Evolutionary conservation across 2,888 invertebrate genomes (phyloP), one percentile per base, ranked within the genome.

Genomic region (Bembecia ichneumoniformis): DNA sequence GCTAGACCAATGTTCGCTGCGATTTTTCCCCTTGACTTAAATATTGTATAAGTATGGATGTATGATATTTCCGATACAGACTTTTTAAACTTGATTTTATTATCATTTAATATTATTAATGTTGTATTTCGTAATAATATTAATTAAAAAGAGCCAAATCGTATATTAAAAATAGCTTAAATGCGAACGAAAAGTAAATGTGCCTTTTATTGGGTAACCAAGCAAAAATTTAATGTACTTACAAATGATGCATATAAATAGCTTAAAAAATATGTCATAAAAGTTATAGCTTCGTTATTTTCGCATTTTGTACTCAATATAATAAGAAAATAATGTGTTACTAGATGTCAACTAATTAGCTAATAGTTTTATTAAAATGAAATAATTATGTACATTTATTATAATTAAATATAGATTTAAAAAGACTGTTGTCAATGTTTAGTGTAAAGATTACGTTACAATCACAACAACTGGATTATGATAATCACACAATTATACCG

Each of bases 391-490:
- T 28, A 28, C 28, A 28, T 28, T 40, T 14, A 40, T 40, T 40
- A 40, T 40, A 40, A n/a, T 40, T 40, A 14, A 28, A 7, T 40
- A 14, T 55, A 52, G 51, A 43, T 72, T 74, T 71, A 72, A 60
- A 67, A 66, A 76, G 75, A 77, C 79, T 79, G 74, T 77, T 77
- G 73, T 78, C 63, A 59, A 65, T 69, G 66, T 64, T 51, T 66
- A 68, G 60, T 56, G 56, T 51, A 60, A 59, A 60, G 52, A 56
- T 57, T 66, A 63, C 68, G 71, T 70, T 67, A 72, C 71, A 69
- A 53, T 51, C 54, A 58, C 50, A 51, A 48, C 35, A 43, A 48
- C 52, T 55, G 49, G 16, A 17, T 44, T 44, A 17, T 40, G 17
- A 15, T 14, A 16, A 44, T 10, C 17, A 11, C 15, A 15, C 10